phyloP scores from a whole-genome alignment of 2,888 invertebrate genomes.

The Chromoteleia sp. region DNA sequence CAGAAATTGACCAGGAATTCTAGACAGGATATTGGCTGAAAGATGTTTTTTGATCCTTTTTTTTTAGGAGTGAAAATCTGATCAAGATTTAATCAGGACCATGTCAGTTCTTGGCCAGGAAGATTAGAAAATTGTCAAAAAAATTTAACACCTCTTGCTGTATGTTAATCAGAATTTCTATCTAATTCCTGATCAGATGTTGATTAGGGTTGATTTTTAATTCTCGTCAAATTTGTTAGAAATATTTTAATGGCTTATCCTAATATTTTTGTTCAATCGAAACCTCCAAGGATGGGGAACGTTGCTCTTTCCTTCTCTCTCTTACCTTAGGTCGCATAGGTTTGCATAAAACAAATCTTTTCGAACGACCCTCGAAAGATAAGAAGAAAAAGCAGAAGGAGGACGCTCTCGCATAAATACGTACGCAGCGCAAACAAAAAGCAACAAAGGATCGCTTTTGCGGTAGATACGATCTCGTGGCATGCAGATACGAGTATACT shows the following conservation, averaged over 20 bases:
- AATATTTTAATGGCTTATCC: conserved; percentile 19
- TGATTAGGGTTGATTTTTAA: neutral
- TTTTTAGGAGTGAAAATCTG: too few relatives aligned
- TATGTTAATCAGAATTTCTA: neutral
- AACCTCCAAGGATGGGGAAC: conserved; percentile 34
- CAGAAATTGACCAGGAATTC: too few relatives aligned
- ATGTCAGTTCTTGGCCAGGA: too few relatives aligned
- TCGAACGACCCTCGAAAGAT: conserved; percentile 71
- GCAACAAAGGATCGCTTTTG: conserved; percentile 81
- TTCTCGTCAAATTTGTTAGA: conserved; percentile 20
- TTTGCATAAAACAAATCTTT: conserved; percentile 78
- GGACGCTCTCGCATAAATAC: conserved; percentile 81
- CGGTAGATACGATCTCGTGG: conserved; percentile 83
- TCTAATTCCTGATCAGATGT: neutral
- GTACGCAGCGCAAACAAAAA: conserved; percentile 81
- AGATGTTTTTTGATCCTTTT: too few relatives aligned
- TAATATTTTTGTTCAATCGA: conserved; percentile 23
- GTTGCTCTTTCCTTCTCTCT: conserved; percentile 38
- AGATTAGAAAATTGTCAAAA: too few relatives aligned
- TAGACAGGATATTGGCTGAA: too few relatives aligned
- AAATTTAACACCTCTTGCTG: too few relatives aligned
- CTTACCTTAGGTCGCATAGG: conserved; percentile 62
- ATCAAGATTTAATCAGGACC: too few relatives aligned
- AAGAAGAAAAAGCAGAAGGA: conserved; percentile 70
- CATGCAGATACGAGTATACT: conserved; percentile 83